Conservation (phyloP, 2,888 invertebrate species). For the Hydriomena furcata region DNA sequence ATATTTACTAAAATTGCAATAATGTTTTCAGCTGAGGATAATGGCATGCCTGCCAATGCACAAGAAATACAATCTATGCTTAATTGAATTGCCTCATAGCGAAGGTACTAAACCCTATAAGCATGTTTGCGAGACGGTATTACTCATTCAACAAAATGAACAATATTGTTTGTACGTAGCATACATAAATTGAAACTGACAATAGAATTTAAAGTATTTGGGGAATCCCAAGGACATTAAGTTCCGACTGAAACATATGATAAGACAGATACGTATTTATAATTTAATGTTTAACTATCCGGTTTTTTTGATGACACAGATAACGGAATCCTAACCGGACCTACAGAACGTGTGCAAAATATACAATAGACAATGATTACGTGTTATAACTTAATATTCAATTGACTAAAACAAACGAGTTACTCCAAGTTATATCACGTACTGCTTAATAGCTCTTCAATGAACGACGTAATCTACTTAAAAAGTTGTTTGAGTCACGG, state of each 20-base stretch:
- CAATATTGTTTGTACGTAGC: constrained; percentile 30
- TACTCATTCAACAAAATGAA: constrained; percentile 45
- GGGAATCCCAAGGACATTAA: constrained; percentile 43
- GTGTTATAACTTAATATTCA: constrained; percentile 49
- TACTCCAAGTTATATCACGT: constrained; percentile 51
- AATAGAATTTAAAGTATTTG: constrained; percentile 37
- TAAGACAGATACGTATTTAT: constrained; percentile 17
- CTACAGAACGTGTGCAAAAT: constrained; percentile 51
- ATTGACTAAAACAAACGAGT: constrained; percentile 43
- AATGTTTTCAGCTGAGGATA: constrained; percentile 37
- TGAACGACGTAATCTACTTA: constrained; percentile 34
- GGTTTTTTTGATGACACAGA: constrained; percentile 32
- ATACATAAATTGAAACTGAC: constrained; percentile 19
- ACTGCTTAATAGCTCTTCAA: constrained; percentile 46
- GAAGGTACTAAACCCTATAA: constrained; percentile 29
- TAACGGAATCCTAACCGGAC: constrained; percentile 56
- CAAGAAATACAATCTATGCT: constrained; percentile 48
- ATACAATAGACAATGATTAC: constrained; percentile 46
- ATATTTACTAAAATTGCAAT: constrained; percentile 31
- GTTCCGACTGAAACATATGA: constrained; percentile 12
- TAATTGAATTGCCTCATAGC: constrained; percentile 54
- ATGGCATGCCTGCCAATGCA: constrained; percentile 35
- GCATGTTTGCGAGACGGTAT: constrained; percentile 27
- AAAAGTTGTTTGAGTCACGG: constrained; percentile 29
- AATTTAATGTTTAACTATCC: constrained; percentile 33